Conservation (phyloP, 37 sponge, comb jelly and placozoan genomes). For the Ephydatia muelleri region DNA sequence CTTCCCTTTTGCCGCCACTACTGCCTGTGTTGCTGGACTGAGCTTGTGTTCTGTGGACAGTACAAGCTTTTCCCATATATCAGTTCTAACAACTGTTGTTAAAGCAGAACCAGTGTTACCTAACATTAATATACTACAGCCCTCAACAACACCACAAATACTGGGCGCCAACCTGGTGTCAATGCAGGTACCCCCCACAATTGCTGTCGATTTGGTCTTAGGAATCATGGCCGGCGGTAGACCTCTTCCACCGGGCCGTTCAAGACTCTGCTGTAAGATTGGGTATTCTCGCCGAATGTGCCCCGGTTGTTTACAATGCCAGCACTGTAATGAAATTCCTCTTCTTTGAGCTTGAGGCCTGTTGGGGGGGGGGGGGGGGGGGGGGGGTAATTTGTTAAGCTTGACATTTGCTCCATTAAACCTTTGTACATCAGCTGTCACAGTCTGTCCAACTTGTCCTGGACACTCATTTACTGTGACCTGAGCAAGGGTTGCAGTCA, state of each 20-base stretch:
- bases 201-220: background rate
- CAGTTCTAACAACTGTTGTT: background rate
- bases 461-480: background rate
- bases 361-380: too few species aligned
- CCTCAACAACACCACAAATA: background rate
- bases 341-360: background rate
- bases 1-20: background rate
- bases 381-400: background rate
- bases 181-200: background rate
- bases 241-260: background rate
- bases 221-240: background rate
- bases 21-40: background rate
- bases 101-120: background rate
- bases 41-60: background rate
- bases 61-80: conserved; percentile 1
- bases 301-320: background rate
- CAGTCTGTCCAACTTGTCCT: background rate
- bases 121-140: background rate
- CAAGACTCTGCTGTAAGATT: conserved; percentile 1
- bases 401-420: background rate
- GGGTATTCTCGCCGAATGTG: background rate
- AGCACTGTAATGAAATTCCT: background rate
- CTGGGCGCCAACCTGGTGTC: background rate
- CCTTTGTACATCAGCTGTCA: background rate
- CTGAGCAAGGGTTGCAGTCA: background rate